These are phyloP conservation scores for Dipodomys spectabilis DNA, from an alignment of 2,113 vertebrate species.

Conservation along the genomic window DNA sequence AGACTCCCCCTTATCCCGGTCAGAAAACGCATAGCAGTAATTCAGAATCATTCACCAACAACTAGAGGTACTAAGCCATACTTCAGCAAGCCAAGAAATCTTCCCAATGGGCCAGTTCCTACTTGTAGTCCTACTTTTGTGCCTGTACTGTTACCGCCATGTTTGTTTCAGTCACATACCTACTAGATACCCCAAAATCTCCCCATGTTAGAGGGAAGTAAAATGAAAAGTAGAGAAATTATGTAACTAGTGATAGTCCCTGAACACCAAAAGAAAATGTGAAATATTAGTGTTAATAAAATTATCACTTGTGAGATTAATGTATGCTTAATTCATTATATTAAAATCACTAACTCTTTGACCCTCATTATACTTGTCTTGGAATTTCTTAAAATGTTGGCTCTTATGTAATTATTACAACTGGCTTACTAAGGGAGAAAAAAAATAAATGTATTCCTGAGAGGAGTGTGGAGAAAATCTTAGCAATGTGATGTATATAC, in stretches of 20 bases:
- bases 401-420: not conserved
- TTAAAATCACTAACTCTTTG: not conserved
- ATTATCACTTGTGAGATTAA: not conserved
- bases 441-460: not conserved
- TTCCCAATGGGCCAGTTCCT: accelerated
- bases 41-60: not conserved
- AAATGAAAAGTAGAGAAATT: not conserved
- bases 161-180: not conserved
- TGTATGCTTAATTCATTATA: not conserved
- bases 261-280: not conserved
- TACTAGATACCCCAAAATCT: not conserved
- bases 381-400: conserved; percentile 6
- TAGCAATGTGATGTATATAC: not conserved
- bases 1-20: not conserved
- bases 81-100: not conserved
- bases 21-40: not conserved
- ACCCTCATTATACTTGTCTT: not conserved
- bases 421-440: not conserved
- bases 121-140: not conserved
- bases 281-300: not conserved
- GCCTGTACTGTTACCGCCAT: not conserved
- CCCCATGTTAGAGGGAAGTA: not conserved
- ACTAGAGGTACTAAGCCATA: not conserved
- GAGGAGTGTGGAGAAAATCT: not conserved
- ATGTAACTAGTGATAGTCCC: not conserved